Base-by-base conservation (phyloP, 2,797 vertebrate genomes). In the Rhinoraja longicauda region DNA sequence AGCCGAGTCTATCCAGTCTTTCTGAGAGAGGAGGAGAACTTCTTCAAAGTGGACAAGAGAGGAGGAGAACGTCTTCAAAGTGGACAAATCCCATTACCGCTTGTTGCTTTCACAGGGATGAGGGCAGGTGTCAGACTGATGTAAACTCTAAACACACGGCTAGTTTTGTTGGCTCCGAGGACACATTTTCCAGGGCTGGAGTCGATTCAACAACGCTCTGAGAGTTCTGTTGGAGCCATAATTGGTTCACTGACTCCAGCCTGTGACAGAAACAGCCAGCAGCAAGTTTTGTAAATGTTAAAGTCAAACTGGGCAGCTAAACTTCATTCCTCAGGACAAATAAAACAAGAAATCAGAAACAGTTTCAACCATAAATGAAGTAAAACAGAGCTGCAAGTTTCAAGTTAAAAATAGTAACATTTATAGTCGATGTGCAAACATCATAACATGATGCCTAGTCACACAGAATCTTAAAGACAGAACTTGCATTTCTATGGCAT, bases 161-260 rank as follows among this genome's bases (percentile, higher is more conserved):
- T 4, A 67, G 62, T 19, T 86, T 64, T 67, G 36, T 88, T 88
- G 84, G 84, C 84, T 67, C 84, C 9, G 64, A 29, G 24, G n/a
- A 36, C 84, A 67, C 84, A 67, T 67, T 88, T 64, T 8, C 64
- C n/a, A 86, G 57, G 62, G 82, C 62, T 88, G 84, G 84, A 88
- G 15, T 62, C 62, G 24, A n/a, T 67, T 67, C 84, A 88, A 88
- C 29, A 88, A 88, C 64, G 39, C 13, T 88, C 84, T 17, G 32
- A 88, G 84, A 88, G 32, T 67, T 67, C 84, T 88, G 84, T 32
- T 88, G 62, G 2, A 88, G 84, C 84, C 84, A 88, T 88, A 88
- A 88, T 88, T 67, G 84, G 84, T 36, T 88, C 84, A 67, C 59
- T 15, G 12, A 53, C 45, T 62, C 53, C 53, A 84, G 26, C 24